phyloP scores from a whole-genome alignment of 2,888 invertebrate genomes.

The Cyaniris semiargus region DNA sequence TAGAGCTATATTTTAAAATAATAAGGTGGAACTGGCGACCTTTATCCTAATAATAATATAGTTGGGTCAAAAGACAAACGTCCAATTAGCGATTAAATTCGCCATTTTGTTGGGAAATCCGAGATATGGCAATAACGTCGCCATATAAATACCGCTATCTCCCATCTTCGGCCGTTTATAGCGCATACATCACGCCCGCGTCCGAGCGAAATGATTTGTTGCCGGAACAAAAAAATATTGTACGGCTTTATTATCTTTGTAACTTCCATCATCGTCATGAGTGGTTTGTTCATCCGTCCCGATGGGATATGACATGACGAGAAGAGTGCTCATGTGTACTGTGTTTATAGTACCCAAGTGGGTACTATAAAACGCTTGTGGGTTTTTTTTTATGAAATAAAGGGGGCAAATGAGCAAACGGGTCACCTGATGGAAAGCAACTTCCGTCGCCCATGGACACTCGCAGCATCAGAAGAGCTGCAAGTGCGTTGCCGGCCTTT shows the following conservation, averaged over 20 bases:
- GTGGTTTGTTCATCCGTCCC: background rate
- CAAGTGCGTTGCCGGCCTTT: no score
- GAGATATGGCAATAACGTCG: slow-evolving; percentile 10
- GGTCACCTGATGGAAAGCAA: no score
- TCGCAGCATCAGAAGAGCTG: no score
- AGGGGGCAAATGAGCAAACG: no score
- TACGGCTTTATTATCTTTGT: background rate
- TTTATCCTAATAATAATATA: background rate
- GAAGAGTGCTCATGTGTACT: background rate
- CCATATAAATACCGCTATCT: background rate
- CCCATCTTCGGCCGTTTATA: slow-evolving; percentile 8
- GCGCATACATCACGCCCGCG: slow-evolving; percentile 1
- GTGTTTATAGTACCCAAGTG: background rate
- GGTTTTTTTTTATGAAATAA: no score
- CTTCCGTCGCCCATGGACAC: no score
- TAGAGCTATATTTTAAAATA: background rate
- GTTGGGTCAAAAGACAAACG: background rate
- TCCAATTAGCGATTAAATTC: slow-evolving; percentile 12
- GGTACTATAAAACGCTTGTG: no score
- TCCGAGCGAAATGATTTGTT: slow-evolving; percentile 11
- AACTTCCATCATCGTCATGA: background rate
- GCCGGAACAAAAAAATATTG: slow-evolving; percentile 9
- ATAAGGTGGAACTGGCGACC: background rate
- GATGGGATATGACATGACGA: no score
- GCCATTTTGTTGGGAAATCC: background rate